These are phyloP conservation scores for Amphipyra berbera DNA, from an alignment of 2,888 invertebrate species.

Conservation along the genomic window DNA sequence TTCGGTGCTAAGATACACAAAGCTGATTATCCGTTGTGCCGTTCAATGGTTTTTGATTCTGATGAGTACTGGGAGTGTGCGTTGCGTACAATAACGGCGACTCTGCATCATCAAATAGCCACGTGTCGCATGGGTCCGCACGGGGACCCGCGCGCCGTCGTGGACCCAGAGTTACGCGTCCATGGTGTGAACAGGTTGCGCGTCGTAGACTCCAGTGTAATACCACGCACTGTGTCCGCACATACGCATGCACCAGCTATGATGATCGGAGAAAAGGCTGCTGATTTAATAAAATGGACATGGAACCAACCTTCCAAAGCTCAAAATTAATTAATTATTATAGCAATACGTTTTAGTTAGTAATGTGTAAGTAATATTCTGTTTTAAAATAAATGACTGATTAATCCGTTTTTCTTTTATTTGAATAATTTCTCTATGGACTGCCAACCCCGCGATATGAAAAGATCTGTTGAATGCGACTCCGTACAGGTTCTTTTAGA, in stretches of 20 bases:
- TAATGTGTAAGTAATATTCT: slow-evolving; percentile 6
- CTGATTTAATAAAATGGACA: slow-evolving; percentile 90
- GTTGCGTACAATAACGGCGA: slow-evolving; percentile 89
- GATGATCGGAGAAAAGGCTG: slow-evolving; percentile 93
- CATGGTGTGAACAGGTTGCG: slow-evolving; percentile 90
- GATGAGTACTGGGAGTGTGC: slow-evolving; percentile 94
- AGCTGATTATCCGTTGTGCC: slow-evolving; percentile 88
- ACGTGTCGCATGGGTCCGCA: slow-evolving; percentile 93
- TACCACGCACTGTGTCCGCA: slow-evolving; percentile 91
- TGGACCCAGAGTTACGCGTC: slow-evolving; percentile 91
- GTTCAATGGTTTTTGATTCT: slow-evolving; percentile 82
- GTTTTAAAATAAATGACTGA: slow-evolving; percentile 20
- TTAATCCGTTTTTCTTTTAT: background rate
- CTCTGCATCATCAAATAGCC: slow-evolving; percentile 91
- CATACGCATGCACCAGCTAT: slow-evolving; percentile 92
- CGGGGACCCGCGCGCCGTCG: slow-evolving; percentile 91
- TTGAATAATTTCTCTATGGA: too few species aligned
- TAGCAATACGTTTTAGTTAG: slow-evolving; percentile 25
- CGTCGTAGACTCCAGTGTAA: slow-evolving; percentile 92
- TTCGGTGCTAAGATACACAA: slow-evolving; percentile 88
- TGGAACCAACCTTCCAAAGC: slow-evolving; percentile 67
- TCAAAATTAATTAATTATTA: slow-evolving; percentile 30
- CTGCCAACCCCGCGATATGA: too few species aligned
- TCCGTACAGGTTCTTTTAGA: too few species aligned
- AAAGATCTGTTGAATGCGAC: too few species aligned